Evolutionary conservation across 2,113 vertebrate genomes (phyloP).

Genomic region (Eolophus roseicapilla): DNA sequence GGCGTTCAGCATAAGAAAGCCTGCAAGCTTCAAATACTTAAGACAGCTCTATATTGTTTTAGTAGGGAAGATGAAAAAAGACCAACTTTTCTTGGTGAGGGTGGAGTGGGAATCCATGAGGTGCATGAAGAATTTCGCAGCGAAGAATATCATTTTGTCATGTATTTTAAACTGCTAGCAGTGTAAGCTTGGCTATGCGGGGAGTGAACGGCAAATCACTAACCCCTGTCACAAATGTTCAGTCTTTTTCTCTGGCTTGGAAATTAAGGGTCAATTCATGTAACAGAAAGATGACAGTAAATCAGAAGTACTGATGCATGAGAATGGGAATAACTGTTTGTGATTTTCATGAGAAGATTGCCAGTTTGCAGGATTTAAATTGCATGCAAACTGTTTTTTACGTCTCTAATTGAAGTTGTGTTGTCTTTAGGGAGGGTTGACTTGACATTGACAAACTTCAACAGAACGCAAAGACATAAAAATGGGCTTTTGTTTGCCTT

Average conservation of each 20-base stretch:
- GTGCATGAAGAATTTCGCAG: neutral
- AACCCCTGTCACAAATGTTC: constrained; percentile 34
- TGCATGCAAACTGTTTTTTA: constrained; percentile 60
- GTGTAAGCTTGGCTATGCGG: neutral
- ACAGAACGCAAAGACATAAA: constrained; percentile 45
- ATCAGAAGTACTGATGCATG: constrained; percentile 41
- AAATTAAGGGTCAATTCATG: constrained; percentile 62
- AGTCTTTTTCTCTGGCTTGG: neutral
- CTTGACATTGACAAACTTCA: constrained; percentile 68
- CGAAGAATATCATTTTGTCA: neutral
- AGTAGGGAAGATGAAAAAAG: neutral
- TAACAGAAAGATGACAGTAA: constrained; percentile 36
- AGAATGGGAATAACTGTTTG: constrained; percentile 64
- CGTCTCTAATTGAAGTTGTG: constrained; percentile 70
- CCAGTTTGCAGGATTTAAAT: constrained; percentile 67
- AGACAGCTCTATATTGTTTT: neutral
- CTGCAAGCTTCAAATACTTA: neutral
- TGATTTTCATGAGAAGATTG: constrained; percentile 68
- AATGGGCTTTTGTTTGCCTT: constrained; percentile 53
- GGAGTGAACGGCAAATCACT: constrained; percentile 48
- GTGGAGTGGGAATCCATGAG: neutral
- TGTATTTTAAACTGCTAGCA: constrained; percentile 16
- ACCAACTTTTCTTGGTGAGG: neutral
- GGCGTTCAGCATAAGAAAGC: fast-evolving
- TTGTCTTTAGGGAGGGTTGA: constrained; percentile 63